Conservation (phyloP, 2,888 invertebrate genomes). For the Stenchaetothrips biformis region DNA sequence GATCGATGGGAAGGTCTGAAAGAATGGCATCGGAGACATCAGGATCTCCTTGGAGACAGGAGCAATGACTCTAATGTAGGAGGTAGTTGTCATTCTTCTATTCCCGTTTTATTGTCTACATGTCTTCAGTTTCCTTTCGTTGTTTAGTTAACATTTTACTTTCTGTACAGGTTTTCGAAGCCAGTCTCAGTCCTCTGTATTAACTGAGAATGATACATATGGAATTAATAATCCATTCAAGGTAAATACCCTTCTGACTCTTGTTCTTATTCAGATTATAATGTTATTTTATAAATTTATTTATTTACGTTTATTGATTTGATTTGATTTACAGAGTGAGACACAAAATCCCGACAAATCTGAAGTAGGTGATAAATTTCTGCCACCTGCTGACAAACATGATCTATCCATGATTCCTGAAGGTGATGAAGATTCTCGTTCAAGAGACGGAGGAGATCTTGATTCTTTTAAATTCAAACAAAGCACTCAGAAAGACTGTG, state of each 20-base stretch:
- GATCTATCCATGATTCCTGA: not conserved
- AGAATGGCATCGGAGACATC: slow-evolving; percentile 3
- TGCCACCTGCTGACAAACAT: not conserved
- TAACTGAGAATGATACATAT: not conserved
- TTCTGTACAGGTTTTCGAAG: not conserved
- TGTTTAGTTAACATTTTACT: not conserved
- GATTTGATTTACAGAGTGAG: not conserved
- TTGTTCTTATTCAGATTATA: not conserved
- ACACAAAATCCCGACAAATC: not conserved
- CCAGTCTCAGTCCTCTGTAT: not conserved
- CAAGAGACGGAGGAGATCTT: not conserved
- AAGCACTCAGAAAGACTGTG: no score
- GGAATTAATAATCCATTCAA: not conserved
- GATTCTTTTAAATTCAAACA: no score
- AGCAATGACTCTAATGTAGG: not conserved
- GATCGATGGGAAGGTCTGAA: slow-evolving; percentile 10
- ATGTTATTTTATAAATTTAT: not conserved
- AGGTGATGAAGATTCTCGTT: slow-evolving; percentile 14
- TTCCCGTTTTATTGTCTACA: not conserved
- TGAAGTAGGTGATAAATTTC: not conserved
- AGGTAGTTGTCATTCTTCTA: not conserved
- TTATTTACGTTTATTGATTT: not conserved
- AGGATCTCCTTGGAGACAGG: not conserved
- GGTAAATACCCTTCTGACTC: not conserved
- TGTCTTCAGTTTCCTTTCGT: not conserved